Percentiles rank a stretch among this genome's conserved stretches.
Evolutionary conservation across 2,113 vertebrate species (phyloP).

Genomic region (Ifrita kowaldi): DNA sequence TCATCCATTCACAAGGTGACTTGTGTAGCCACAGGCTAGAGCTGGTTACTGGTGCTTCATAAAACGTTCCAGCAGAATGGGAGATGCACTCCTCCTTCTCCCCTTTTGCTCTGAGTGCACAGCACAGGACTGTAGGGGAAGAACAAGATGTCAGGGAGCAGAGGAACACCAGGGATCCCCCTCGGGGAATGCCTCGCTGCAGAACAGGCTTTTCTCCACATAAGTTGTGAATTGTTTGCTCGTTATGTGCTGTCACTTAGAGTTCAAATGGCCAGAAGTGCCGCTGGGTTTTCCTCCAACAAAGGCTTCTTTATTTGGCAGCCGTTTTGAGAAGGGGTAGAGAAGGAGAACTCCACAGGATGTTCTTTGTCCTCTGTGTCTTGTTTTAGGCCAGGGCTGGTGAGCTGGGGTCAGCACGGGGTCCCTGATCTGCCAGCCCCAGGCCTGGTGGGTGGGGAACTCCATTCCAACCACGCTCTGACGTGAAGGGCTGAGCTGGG

Average conservation of each 20-base stretch:
- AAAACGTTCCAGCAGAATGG: neutral
- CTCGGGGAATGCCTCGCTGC: neutral
- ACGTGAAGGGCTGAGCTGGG: neutral
- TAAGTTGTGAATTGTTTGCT: conserved; percentile 21
- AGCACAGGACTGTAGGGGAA: neutral
- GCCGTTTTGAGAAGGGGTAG: neutral
- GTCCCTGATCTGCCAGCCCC: neutral
- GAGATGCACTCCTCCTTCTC: neutral
- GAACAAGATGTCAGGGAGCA: neutral
- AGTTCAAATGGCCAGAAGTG: conserved; percentile 36
- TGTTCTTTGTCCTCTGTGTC: neutral
- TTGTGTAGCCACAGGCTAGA: neutral
- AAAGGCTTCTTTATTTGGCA: conserved; percentile 44
- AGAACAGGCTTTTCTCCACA: neutral
- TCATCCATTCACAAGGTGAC: neutral
- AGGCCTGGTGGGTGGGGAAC: neutral
- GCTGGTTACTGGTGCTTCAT: neutral
- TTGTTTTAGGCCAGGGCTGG: neutral
- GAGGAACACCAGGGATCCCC: neutral
- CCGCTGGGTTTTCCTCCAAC: neutral
- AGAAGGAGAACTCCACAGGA: neutral
- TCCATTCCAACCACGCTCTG: neutral
- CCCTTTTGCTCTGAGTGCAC: neutral
- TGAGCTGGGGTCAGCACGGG: neutral
- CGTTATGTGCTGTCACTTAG: neutral